Conservation (phyloP, 1,140 invertebrate species). For the Chrysoperla carnea region DNA sequence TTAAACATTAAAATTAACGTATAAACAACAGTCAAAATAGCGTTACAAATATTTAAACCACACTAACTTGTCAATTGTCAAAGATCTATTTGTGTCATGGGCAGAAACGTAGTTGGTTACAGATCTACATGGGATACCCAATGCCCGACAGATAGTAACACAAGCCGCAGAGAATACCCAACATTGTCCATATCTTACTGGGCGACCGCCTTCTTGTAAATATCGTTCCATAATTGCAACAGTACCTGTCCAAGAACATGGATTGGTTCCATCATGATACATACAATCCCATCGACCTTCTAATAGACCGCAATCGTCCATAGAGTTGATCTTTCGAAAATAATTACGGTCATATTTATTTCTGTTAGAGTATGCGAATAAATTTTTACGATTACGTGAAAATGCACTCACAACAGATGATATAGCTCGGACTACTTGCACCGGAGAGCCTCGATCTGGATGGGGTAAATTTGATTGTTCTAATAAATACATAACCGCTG, state of each 20-base stretch:
- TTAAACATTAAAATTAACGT: slow-evolving; percentile 30
- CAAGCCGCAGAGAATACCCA: slow-evolving; percentile 63
- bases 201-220: slow-evolving; percentile 34
- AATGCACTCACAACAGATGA: slow-evolving; percentile 40
- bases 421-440: slow-evolving; percentile 47
- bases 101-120: slow-evolving; percentile 64
- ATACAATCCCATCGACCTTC: slow-evolving; percentile 55
- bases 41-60: background rate
- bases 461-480: slow-evolving; percentile 38
- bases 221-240: slow-evolving; percentile 50
- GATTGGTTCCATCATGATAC: slow-evolving; percentile 47
- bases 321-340: slow-evolving; percentile 27
- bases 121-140: slow-evolving; percentile 48
- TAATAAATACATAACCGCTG: slow-evolving; percentile 40
- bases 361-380: too few relatives aligned
- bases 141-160: slow-evolving; percentile 41
- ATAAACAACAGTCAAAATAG: background rate
- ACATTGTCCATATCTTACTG: slow-evolving; percentile 67
- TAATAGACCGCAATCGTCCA: slow-evolving; percentile 48
- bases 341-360: too few relatives aligned
- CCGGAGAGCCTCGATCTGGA: slow-evolving; percentile 44
- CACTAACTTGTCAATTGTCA: slow-evolving; percentile 43
- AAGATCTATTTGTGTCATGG: slow-evolving; percentile 52
- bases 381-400: too few relatives aligned
- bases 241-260: slow-evolving; percentile 48